Evolutionary conservation across 2,797 vertebrate genomes (phyloP).

Genomic region (Helarctos malayanus): DNA sequence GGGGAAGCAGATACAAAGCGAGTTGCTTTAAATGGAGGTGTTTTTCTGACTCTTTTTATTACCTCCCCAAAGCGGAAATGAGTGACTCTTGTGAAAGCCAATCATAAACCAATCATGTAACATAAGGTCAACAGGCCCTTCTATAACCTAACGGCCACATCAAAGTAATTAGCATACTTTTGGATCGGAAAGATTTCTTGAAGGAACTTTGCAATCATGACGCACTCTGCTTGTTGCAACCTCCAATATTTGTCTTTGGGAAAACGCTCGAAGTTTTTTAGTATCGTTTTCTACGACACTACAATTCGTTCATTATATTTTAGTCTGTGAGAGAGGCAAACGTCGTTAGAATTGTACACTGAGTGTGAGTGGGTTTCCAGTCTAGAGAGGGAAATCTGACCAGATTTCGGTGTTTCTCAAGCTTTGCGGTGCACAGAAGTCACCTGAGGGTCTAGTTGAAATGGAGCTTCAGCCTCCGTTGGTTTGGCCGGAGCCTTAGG

Average conservation of each 20-base stretch:
- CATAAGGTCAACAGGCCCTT: neutral
- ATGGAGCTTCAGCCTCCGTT: neutral
- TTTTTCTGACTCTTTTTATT: neutral
- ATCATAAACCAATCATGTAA: neutral
- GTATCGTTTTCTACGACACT: neutral
- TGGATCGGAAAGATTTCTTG: neutral
- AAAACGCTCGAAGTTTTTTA: neutral
- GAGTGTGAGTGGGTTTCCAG: neutral
- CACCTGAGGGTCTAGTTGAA: neutral
- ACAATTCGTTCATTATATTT: neutral
- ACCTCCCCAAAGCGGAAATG: neutral
- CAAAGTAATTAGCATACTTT: conserved; percentile 39
- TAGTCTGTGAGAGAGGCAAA: neutral
- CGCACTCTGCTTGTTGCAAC: neutral
- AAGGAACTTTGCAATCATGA: neutral
- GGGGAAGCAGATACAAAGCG: neutral
- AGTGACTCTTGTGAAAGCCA: neutral
- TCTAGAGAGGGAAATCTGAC: conserved; percentile 23
- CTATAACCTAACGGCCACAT: neutral
- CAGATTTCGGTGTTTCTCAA: neutral
- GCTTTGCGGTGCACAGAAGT: neutral
- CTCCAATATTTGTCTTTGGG: neutral
- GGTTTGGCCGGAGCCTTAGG: neutral
- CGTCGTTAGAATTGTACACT: neutral
- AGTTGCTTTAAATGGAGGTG: neutral